phyloP scores from a whole-genome alignment of 2,888 invertebrate genomes.

The Zelleria hepariella region DNA sequence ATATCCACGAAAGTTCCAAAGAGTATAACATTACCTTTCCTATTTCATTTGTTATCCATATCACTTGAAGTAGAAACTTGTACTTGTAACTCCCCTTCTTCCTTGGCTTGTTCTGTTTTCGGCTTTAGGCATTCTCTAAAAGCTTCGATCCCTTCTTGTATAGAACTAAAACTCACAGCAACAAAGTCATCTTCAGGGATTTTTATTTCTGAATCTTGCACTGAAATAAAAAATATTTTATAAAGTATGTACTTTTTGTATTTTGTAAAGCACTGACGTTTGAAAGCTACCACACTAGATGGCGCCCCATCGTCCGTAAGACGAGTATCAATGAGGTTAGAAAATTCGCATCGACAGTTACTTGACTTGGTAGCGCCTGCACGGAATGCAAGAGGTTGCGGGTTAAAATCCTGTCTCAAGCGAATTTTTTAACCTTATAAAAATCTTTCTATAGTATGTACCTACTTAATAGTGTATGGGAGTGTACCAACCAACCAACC shows the following conservation, averaged over 20 bases:
- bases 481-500: too few species aligned
- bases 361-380: too few species aligned
- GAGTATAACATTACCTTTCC: background rate
- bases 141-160: slow-evolving; percentile 47
- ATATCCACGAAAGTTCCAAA: too few species aligned
- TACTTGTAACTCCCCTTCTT: background rate
- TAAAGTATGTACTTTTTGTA: background rate
- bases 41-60: background rate
- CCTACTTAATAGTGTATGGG: too few species aligned
- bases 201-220: background rate
- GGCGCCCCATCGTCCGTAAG: too few species aligned
- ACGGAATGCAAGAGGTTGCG: too few species aligned
- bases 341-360: too few species aligned
- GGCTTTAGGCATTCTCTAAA: slow-evolving; percentile 28
- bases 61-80: background rate
- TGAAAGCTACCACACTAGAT: too few species aligned
- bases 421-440: too few species aligned
- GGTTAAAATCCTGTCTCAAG: too few species aligned
- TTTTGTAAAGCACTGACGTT: background rate
- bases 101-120: background rate
- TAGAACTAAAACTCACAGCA: slow-evolving; percentile 34
- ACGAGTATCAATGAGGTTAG: too few species aligned
- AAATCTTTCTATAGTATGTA: too few species aligned
- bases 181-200: slow-evolving; percentile 28
- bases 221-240: background rate